Evolutionary conservation across 92 coral and sea anemone species (phyloP).

Genomic region (Montipora capitata): DNA sequence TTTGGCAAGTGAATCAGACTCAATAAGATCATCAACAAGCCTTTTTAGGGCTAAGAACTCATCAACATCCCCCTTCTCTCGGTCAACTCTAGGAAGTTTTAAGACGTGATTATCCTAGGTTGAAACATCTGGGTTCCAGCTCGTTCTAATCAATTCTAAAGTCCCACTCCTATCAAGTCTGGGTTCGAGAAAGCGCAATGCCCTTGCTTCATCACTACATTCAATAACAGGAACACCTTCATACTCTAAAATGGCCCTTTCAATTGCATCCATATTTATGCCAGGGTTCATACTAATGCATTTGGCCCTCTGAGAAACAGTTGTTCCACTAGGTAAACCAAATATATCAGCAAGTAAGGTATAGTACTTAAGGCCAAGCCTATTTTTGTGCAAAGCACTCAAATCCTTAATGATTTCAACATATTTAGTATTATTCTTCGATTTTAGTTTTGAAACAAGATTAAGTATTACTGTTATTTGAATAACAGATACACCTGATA

Average conservation of each 20-base stretch:
- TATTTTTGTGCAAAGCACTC: constrained; percentile 34
- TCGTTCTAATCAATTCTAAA: background rate
- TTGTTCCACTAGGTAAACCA: constrained; percentile 26
- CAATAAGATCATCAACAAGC: background rate
- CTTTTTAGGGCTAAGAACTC: constrained; percentile 16
- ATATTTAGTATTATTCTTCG: too few relatives aligned
- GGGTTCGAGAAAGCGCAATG: constrained; percentile 29
- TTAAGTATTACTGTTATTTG: too few relatives aligned
- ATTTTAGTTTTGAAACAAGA: too few relatives aligned
- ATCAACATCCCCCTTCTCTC: constrained; percentile 17
- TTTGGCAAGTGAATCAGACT: background rate
- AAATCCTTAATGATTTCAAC: constrained; percentile 14
- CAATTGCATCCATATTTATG: constrained; percentile 17
- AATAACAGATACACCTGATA: too few relatives aligned
- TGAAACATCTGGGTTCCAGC: constrained; percentile 30
- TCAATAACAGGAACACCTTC: constrained; percentile 14
- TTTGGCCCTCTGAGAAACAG: constrained; percentile 3
- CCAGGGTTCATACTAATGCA: constrained; percentile 19
- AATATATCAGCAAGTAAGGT: constrained; percentile 27
- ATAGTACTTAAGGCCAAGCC: constrained; percentile 34
- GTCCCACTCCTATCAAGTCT: constrained; percentile 11
- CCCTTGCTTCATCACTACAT: constrained; percentile 1
- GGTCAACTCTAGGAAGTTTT: constrained; percentile 19
- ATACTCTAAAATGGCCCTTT: background rate
- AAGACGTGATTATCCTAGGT: constrained; percentile 7